Percentiles rank a stretch among this genome's conserved stretches.
Evolutionary conservation across 2,888 invertebrate species (phyloP).

Genomic region (Andrena marginata): DNA sequence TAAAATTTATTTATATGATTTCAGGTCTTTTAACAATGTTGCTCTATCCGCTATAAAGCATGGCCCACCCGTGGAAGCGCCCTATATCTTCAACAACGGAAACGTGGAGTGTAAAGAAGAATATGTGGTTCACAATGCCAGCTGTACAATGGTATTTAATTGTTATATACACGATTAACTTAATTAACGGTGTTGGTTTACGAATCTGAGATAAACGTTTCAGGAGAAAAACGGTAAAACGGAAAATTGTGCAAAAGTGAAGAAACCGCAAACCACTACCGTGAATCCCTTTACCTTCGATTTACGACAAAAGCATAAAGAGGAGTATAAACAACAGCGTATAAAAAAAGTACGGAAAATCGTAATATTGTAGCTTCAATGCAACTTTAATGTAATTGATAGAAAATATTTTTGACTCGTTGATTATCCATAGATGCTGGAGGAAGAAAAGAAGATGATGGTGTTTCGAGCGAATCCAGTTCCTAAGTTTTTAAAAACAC

Average conservation of each 20-base stretch:
- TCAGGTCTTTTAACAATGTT: conserved; percentile 16
- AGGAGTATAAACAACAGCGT: conserved; percentile 8
- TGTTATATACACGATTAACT: neutral
- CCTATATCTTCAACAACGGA: too few species aligned
- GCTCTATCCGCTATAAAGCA: conserved; percentile 7
- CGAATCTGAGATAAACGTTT: neutral
- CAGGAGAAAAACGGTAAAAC: neutral
- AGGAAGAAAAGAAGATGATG: conserved; percentile 13
- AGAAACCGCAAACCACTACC: neutral
- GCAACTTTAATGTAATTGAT: neutral
- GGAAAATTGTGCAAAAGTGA: neutral
- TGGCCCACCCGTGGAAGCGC: too few species aligned
- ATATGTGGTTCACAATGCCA: neutral
- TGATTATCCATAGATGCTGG: neutral
- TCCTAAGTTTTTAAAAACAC: conserved; percentile 30
- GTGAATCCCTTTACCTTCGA: conserved; percentile 9
- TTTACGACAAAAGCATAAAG: neutral
- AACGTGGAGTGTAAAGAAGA: too few species aligned
- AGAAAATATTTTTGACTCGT: neutral
- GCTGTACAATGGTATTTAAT: neutral
- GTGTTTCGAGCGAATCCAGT: conserved; percentile 38
- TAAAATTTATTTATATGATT: neutral
- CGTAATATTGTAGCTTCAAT: too few species aligned
- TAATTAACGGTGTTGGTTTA: neutral
- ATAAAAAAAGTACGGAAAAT: conserved; percentile 21